A percentile compares a stretch with the other conserved stretches of the same genome.
These are phyloP conservation scores for Tyrannus savana DNA, from an alignment of 2,113 vertebrate genomes.

Conservation along the genomic window DNA sequence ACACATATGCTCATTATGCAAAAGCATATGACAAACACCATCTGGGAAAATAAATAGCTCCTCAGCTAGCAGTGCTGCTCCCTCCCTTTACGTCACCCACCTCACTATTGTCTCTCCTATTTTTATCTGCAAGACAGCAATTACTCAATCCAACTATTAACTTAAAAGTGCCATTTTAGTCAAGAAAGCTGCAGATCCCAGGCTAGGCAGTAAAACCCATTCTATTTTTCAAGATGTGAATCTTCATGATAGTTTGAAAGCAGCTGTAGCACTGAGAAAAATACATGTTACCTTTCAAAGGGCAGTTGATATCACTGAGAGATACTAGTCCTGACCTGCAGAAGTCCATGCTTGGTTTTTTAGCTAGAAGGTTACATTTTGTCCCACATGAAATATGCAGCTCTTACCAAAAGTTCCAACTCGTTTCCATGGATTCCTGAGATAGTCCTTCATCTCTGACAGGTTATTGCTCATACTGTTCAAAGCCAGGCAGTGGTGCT, in stretches of 20 bases:
- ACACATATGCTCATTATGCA: conserved; percentile 68
- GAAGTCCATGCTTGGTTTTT: not conserved
- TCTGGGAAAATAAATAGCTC: conserved; percentile 67
- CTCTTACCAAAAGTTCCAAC: not conserved
- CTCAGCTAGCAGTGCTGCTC: conserved; percentile 31
- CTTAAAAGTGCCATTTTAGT: not conserved
- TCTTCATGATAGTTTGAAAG: not conserved
- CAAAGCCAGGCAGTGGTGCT: conserved; percentile 8
- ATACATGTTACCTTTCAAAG: not conserved
- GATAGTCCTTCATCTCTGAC: conserved; percentile 46
- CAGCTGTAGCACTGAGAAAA: not conserved
- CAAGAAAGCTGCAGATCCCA: conserved; percentile 1
- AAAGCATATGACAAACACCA: conserved; percentile 72
- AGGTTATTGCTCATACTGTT: not conserved
- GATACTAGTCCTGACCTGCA: not conserved
- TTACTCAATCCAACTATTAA: conserved; percentile 42
- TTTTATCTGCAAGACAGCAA: conserved; percentile 52
- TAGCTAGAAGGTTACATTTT: not conserved
- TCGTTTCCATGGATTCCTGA: conserved; percentile 52
- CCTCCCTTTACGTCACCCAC: conserved; percentile 44
- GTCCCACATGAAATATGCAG: conserved; percentile 1
- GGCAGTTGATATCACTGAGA: not conserved
- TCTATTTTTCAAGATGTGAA: not conserved
- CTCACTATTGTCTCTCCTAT: conserved; percentile 60
- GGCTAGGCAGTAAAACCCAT: not conserved